These are phyloP conservation scores for Oligia fasciuncula DNA, from an alignment of 2,888 invertebrate genomes.

Conservation along the genomic window DNA sequence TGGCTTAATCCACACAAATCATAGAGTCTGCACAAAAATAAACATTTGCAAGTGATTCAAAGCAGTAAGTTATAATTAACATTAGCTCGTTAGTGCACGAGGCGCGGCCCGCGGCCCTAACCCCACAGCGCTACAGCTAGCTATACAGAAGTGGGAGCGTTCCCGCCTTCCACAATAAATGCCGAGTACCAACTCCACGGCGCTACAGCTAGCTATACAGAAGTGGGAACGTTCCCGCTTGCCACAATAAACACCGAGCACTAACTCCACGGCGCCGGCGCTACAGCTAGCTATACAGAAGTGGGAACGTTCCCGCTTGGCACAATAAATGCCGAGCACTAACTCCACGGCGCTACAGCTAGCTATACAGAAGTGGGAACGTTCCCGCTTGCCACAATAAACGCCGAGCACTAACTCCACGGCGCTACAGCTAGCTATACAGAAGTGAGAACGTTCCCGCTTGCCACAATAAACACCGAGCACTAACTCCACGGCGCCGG, in stretches of 20 bases:
- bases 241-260: not conserved
- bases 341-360: not conserved
- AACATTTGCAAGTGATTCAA: constrained; percentile 4
- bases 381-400: not conserved
- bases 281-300: not conserved
- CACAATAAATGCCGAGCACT: not conserved
- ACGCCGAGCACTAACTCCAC: no score
- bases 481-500: no score
- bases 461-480: no score
- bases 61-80: constrained; percentile 10
- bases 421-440: no score
- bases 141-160: not conserved
- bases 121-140: not conserved
- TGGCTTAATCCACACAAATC: not conserved
- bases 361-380: not conserved
- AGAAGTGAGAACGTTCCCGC: no score
- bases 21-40: not conserved
- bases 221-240: not conserved
- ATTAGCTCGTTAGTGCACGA: not conserved
- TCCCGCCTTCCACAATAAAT: not conserved
- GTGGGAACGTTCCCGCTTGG: not conserved
- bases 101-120: not conserved
- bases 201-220: not conserved
- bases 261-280: not conserved
- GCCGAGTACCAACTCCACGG: not conserved